phyloP scores from a whole-genome alignment of 2,888 invertebrate species.

The Synergus itoensis region DNA sequence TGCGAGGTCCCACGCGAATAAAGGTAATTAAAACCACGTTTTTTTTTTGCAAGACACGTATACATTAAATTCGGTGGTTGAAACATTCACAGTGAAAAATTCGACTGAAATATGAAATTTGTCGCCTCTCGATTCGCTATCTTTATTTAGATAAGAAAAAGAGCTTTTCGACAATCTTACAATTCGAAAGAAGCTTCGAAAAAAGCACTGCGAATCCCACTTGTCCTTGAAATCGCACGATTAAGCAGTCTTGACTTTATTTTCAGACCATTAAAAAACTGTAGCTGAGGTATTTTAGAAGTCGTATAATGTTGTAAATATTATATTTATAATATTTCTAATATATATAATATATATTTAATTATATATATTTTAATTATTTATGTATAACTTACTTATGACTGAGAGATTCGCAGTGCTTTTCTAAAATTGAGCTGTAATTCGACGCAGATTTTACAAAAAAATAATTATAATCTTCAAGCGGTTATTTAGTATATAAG shows the following conservation, averaged over 20 bases:
- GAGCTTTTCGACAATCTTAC: conserved; percentile 34
- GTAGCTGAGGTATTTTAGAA: conserved; percentile 32
- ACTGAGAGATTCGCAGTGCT: conserved; percentile 1
- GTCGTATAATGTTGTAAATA: conserved; percentile 27
- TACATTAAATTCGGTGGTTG: conserved; percentile 14
- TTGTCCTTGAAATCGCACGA: conserved; percentile 29
- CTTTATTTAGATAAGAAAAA: conserved; percentile 39
- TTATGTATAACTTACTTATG: conserved; percentile 27
- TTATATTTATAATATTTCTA: conserved; percentile 15
- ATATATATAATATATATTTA: conserved; percentile 19
- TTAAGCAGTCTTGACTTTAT: conserved; percentile 27
- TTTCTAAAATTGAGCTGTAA: conserved; percentile 6
- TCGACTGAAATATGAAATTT: conserved; percentile 12
- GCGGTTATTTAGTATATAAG: conserved; percentile 36
- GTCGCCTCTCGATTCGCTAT: conserved; percentile 18
- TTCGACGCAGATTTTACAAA: conserved; percentile 14
- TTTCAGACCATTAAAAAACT: conserved; percentile 47
- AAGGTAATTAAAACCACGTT: conserved; percentile 15
- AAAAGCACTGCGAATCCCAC: conserved; percentile 37
- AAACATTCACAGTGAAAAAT: conserved; percentile 11
- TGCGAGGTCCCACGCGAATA: conserved; percentile 33
- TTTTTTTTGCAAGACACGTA: conserved; percentile 17
- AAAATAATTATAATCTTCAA: conserved; percentile 39
- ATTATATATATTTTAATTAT: conserved; percentile 8
- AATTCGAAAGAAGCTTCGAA: conserved; percentile 36